Conservation (phyloP, 2,888 invertebrate genomes). For the Xestia sexstrigata region DNA sequence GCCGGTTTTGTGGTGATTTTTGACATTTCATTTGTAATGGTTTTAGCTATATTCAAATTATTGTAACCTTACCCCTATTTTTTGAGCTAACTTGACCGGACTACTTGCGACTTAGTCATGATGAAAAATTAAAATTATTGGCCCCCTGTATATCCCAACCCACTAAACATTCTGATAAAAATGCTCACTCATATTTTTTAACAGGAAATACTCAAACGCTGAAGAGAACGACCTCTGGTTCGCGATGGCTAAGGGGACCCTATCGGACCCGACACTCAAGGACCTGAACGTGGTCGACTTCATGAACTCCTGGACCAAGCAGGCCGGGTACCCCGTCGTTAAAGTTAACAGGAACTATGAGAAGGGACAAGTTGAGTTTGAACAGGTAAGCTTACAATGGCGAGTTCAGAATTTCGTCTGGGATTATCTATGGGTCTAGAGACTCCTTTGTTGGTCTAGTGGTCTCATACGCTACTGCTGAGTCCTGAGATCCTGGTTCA, state of each 20-base stretch:
- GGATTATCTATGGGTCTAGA: not conserved
- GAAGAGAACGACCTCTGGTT: slow-evolving; percentile 93
- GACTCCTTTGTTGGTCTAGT: not conserved
- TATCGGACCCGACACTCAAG: slow-evolving; percentile 74
- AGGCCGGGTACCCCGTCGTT: slow-evolving; percentile 93
- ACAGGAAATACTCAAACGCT: slow-evolving; percentile 91
- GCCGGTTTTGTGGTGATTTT: too few species aligned
- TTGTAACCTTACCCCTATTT: too few species aligned
- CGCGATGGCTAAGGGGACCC: slow-evolving; percentile 85
- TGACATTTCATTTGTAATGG: too few species aligned
- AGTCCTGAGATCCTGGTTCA: too few species aligned
- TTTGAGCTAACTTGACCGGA: too few species aligned
- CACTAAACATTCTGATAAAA: not conserved
- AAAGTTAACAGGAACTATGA: slow-evolving; percentile 90
- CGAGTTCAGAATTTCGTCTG: not conserved
- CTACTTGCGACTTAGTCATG: too few species aligned
- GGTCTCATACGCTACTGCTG: too few species aligned
- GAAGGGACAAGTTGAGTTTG: slow-evolving; percentile 81
- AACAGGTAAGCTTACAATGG: slow-evolving; percentile 78
- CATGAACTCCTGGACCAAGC: slow-evolving; percentile 94
- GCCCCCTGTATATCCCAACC: not conserved
- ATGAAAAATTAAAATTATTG: too few species aligned
- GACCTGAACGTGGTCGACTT: slow-evolving; percentile 90
- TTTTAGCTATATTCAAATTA: too few species aligned
- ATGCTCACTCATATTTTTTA: not conserved